These are phyloP conservation scores for Scomberomorus guttatus DNA, from an alignment of 2,797 vertebrate species.

Conservation along the genomic window DNA sequence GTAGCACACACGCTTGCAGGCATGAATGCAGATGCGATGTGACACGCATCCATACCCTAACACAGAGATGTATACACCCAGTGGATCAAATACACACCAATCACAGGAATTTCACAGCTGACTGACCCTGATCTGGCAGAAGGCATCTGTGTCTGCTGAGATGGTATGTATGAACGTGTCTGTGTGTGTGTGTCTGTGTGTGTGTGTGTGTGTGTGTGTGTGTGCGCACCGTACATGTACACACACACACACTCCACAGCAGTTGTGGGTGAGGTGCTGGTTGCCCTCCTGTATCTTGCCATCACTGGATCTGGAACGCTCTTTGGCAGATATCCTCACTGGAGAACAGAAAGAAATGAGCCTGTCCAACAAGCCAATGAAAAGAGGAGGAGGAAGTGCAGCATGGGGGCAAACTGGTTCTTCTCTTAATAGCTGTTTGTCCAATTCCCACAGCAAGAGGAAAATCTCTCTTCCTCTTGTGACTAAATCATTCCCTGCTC, in stretches of 20 bases:
- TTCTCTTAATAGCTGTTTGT: conserved; percentile 74
- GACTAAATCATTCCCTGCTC: conserved; percentile 75
- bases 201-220: conserved; percentile 20
- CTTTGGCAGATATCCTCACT: conserved; percentile 66
- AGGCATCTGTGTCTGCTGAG: conserved; percentile 62
- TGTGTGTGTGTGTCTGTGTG: conserved; percentile 28
- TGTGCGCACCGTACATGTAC: neutral
- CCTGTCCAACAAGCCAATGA: conserved; percentile 60
- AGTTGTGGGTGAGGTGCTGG: conserved; percentile 23
- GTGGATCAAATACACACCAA: conserved; percentile 65
- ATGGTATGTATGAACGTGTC: conserved; percentile 27
- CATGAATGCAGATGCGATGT: conserved; percentile 32
- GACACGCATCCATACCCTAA: conserved; percentile 26
- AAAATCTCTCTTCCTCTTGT: conserved; percentile 68
- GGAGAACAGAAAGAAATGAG: conserved; percentile 65
- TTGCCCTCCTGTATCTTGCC: conserved; percentile 43
- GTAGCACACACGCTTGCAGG: conserved; percentile 21
- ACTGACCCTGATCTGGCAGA: conserved; percentile 72
- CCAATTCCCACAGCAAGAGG: conserved; percentile 60
- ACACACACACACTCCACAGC: conserved; percentile 9
- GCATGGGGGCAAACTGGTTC: conserved; percentile 39
- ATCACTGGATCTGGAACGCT: conserved; percentile 60
- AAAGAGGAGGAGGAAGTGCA: conserved; percentile 48
- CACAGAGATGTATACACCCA: conserved; percentile 37
- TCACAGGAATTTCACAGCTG: conserved; percentile 72